A percentile compares a stretch with the other conserved stretches of the same genome.
phyloP scores from a whole-genome alignment of 2,888 invertebrate species.

The Ichneumoninae sp. region DNA sequence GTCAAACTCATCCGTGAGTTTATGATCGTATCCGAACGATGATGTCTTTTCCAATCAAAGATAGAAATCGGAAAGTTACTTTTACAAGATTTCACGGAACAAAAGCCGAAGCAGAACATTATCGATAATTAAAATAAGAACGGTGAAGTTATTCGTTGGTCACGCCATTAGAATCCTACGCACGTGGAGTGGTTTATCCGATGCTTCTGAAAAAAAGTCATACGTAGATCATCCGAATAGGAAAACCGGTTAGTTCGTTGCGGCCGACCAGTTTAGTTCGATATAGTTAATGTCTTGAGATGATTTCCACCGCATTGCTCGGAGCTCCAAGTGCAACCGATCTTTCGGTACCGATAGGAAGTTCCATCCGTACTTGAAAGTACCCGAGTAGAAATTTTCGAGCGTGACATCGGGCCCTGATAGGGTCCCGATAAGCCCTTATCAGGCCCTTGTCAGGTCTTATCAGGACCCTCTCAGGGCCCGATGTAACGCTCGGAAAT shows the following conservation, averaged over 20 bases:
- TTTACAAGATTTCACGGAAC: background rate
- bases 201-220: background rate
- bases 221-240: constrained; percentile 1
- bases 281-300: constrained; percentile 6
- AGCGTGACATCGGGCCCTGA: too few species aligned
- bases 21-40: background rate
- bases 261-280: constrained; percentile 24
- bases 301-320: background rate
- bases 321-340: background rate
- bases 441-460: too few species aligned
- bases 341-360: background rate
- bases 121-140: background rate
- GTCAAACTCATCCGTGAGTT: background rate
- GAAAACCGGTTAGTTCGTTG: constrained; percentile 52
- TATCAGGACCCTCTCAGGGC: too few species aligned
- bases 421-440: too few species aligned
- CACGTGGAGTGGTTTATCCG: background rate
- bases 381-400: too few species aligned
- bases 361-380: background rate
- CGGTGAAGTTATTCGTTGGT: background rate
- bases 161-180: background rate
- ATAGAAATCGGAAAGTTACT: background rate
- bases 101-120: background rate
- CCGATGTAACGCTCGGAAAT: too few species aligned
- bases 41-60: background rate